Evolutionary conservation across 2,113 vertebrate species (phyloP).

Genomic region (Thunnus maccoyii): DNA sequence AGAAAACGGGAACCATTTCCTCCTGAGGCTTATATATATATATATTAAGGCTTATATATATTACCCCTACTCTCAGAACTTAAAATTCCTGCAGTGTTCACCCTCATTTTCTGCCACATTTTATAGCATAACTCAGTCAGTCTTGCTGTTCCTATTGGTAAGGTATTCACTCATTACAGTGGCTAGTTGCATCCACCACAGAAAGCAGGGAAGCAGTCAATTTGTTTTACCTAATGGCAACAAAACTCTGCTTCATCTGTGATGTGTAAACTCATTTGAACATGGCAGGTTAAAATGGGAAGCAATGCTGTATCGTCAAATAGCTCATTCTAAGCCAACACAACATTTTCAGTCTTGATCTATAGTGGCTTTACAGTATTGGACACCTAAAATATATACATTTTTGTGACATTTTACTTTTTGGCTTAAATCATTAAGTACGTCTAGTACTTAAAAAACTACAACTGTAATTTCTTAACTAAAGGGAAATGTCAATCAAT

Average conservation of each 20-base stretch:
- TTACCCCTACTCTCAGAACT: neutral
- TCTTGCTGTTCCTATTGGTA: neutral
- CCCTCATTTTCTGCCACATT: neutral
- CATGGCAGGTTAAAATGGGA: conserved; percentile 18
- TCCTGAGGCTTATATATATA: neutral
- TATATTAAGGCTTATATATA: no score
- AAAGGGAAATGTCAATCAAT: no score
- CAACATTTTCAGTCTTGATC: conserved; percentile 10
- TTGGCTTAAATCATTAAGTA: no score
- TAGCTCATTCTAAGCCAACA: neutral
- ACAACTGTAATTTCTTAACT: no score
- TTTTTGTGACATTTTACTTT: no score
- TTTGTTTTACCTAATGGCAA: neutral
- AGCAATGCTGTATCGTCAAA: neutral
- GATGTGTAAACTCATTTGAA: conserved; percentile 14
- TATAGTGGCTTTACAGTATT: neutral
- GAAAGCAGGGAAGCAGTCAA: neutral
- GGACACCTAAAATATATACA: no score
- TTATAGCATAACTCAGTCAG: neutral
- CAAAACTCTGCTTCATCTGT: conserved; percentile 1
- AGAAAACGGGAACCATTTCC: neutral
- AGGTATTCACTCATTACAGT: neutral
- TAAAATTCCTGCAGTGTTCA: conserved; percentile 2
- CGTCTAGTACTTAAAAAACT: no score
- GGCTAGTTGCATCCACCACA: neutral